A percentile compares a stretch with the other conserved stretches of the same genome.
Conservation (phyloP, 2,888 invertebrate species). For the Mamestra brassicae region DNA sequence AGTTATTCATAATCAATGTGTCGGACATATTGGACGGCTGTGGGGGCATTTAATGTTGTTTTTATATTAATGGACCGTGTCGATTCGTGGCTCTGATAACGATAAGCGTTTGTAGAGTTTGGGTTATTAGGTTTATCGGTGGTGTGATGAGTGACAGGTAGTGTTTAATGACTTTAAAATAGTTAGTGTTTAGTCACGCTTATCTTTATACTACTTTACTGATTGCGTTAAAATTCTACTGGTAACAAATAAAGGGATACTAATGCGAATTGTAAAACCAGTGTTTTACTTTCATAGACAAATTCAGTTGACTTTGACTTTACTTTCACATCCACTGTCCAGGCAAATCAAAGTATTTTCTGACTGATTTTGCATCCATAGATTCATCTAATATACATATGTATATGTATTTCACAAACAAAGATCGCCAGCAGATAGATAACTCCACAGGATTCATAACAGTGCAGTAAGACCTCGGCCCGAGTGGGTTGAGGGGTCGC, state of each 20-base stretch:
- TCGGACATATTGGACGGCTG: background rate
- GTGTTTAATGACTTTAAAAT: background rate
- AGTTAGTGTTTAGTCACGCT: background rate
- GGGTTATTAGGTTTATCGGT: background rate
- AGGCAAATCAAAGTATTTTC: no score
- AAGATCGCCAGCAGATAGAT: background rate
- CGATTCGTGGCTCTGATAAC: conserved; percentile 19
- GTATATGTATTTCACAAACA: background rate
- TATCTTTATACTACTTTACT: no score
- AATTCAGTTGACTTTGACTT: no score
- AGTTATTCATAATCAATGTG: conserved; percentile 39
- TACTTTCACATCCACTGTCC: no score
- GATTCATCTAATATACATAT: no score
- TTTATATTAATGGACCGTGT: conserved; percentile 36
- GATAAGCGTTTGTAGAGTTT: background rate
- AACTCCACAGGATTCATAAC: background rate
- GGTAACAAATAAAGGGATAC: no score
- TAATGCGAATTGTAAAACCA: no score
- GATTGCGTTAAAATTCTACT: no score
- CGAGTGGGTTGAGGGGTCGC: conserved; percentile 16
- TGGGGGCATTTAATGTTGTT: conserved; percentile 20
- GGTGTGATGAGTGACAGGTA: background rate
- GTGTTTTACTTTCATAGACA: no score
- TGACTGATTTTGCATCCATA: no score
- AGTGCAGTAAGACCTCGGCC: conserved; percentile 10